A percentile compares a stretch with the other conserved stretches of the same genome.
Conservation (phyloP, 2,797 vertebrate species). For the Pseudochirops corinnae region DNA sequence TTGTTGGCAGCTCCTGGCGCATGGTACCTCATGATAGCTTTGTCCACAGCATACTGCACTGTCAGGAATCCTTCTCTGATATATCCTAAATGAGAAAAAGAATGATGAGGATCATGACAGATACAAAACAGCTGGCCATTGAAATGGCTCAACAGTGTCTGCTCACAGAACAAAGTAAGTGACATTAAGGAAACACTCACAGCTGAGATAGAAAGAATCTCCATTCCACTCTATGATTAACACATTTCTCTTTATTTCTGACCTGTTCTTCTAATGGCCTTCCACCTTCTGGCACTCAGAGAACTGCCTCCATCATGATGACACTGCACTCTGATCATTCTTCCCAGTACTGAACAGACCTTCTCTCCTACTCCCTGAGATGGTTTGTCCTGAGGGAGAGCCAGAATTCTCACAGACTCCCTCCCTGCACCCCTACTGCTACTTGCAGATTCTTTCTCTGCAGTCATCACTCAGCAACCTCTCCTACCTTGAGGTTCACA, state of each 20-base stretch:
- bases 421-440: not conserved
- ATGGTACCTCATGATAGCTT: constrained; percentile 91
- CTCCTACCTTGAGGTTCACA: not conserved
- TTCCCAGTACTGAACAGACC: not conserved
- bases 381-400: not conserved
- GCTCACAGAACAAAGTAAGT: not conserved
- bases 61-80: constrained; percentile 93
- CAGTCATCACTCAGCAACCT: not conserved
- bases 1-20: constrained; percentile 76
- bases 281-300: not conserved
- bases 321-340: not conserved
- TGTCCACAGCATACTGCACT: constrained; percentile 92
- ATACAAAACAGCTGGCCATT: not conserved
- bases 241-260: not conserved
- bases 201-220: not conserved
- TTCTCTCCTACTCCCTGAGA: not conserved
- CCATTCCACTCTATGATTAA: not conserved
- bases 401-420: not conserved
- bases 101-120: not conserved
- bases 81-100: constrained; percentile 87
- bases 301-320: not conserved
- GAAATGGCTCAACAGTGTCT: not conserved
- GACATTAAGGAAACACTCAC: not conserved
- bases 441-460: not conserved
- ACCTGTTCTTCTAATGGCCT: not conserved